Evolutionary conservation across 92 coral and sea anemone species (phyloP), one percentile per base, ranked within the genome.

Genomic region (Porites divaricata): DNA sequence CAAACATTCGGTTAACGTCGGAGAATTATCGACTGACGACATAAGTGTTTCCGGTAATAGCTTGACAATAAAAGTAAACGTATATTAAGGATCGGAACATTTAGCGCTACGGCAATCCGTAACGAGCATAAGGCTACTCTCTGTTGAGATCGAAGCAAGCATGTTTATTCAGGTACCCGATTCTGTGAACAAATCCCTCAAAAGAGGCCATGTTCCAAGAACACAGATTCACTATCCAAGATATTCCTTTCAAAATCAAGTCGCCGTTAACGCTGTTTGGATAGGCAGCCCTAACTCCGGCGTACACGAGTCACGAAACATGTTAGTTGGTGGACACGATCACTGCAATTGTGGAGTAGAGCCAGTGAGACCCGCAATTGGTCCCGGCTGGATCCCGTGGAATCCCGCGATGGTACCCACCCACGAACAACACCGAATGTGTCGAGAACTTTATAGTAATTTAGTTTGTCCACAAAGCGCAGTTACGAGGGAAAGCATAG

Each of bases 111-210:
- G 51, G 14, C 61, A 82, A 64, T 48, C 78, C 72, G 71, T 50
- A 73, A 50, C 70, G 86, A 10, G 66, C 53, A 53, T 41, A 69
- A 17, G 59, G 45, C 67, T 26, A 26, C 67, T 52, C 72, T 51
- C 23, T 6, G 17, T 57, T 24, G 73, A 61, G 86, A 24, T 24
- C 41, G 72, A 63, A 14, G 70, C 15, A 73, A 74, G n/a, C 68
- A 81, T 82, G 86, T 82, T 82, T 74, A 82, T 82, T 15, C 86
- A 72, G 51, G 86, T 82, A 15, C 86, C 86, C 22, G 86, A 82
- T 4, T 59, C 86, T 0, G 86, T 82, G 61, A 82, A 64, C 78
- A 82, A 82, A 63, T 82, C 86, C 20, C 78, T 82, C 9, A 48
- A 59, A 12, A 72, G 63, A 19, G 86, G 86, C 23, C 75, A 62